phyloP scores from a whole-genome alignment of 2,888 invertebrate genomes.

The Clanis bilineata region DNA sequence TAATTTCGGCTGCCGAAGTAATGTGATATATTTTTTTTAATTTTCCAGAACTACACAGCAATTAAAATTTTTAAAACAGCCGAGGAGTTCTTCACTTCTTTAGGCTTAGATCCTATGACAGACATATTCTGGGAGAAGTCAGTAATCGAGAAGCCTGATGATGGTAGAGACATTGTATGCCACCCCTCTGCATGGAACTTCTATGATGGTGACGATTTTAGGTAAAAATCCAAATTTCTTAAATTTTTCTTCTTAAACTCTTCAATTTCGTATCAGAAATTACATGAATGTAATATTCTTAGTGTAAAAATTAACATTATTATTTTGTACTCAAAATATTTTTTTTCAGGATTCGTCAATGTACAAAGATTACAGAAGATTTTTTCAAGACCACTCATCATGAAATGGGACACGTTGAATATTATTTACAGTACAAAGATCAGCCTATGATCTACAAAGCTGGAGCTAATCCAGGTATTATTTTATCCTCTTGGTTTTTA shows the following conservation, averaged over 20 bases:
- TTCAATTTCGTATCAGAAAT: too few species aligned
- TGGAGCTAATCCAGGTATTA: constrained; percentile 85
- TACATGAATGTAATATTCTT: too few species aligned
- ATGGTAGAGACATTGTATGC: constrained; percentile 88
- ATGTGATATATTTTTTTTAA: too few species aligned
- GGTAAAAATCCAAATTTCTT: too few species aligned
- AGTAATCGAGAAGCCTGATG: constrained; percentile 89
- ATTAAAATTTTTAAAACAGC: constrained; percentile 90
- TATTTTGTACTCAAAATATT: background rate
- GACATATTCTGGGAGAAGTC: constrained; percentile 92
- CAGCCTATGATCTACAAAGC: constrained; percentile 87
- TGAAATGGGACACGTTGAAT: constrained; percentile 92
- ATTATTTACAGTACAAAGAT: constrained; percentile 88
- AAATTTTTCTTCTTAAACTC: too few species aligned
- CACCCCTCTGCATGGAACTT: constrained; percentile 96
- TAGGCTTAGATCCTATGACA: constrained; percentile 90
- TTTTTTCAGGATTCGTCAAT: constrained; percentile 81
- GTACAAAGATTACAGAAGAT: constrained; percentile 78
- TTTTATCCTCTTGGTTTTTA: too few species aligned
- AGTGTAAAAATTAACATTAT: too few species aligned
- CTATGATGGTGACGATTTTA: constrained; percentile 89
- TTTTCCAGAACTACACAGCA: constrained; percentile 86
- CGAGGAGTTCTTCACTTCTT: constrained; percentile 92
- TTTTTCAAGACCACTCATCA: constrained; percentile 87
- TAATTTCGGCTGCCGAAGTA: background rate